Percentiles rank a stretch among this genome's conserved stretches.
These are phyloP conservation scores for Frankliniella intonsa DNA, from an alignment of 2,888 invertebrate genomes.

Conservation along the genomic window DNA sequence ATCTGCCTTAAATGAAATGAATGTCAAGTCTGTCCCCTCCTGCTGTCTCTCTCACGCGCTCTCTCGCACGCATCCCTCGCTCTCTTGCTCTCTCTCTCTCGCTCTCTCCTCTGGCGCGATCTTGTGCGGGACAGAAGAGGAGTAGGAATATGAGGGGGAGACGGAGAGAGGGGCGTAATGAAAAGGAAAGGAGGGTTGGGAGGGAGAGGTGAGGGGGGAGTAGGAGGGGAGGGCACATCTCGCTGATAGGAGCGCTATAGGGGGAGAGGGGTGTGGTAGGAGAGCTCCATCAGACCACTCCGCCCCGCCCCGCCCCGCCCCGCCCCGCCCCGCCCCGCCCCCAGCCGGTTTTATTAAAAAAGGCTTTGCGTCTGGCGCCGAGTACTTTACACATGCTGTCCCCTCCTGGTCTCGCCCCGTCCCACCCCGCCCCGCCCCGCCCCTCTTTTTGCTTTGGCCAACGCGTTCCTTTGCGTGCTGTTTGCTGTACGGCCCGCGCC, in stretches of 20 bases:
- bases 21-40: slow-evolving; percentile 8
- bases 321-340: background rate
- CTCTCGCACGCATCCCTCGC: background rate
- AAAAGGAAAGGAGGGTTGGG: slow-evolving; percentile 12
- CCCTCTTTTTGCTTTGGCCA: background rate
- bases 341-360: background rate
- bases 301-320: background rate
- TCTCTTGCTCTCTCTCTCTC: slow-evolving; percentile 31
- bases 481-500: too few relatives aligned
- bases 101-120: slow-evolving; percentile 13
- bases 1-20: slow-evolving; percentile 31
- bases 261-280: background rate
- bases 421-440: background rate
- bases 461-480: background rate
- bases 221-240: too few relatives aligned
- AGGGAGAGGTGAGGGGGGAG: background rate
- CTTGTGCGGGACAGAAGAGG: too few relatives aligned
- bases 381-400: slow-evolving; percentile 26
- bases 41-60: slow-evolving; percentile 35
- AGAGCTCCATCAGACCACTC: background rate
- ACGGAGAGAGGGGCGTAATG: slow-evolving; percentile 32
- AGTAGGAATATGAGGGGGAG: background rate
- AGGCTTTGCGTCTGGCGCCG: slow-evolving; percentile 25
- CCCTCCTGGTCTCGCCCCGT: background rate
- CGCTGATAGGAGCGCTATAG: background rate